Evolutionary conservation across 2,888 invertebrate species (phyloP), one percentile per base, ranked within the genome.

Genomic region (Seira musarum): DNA sequence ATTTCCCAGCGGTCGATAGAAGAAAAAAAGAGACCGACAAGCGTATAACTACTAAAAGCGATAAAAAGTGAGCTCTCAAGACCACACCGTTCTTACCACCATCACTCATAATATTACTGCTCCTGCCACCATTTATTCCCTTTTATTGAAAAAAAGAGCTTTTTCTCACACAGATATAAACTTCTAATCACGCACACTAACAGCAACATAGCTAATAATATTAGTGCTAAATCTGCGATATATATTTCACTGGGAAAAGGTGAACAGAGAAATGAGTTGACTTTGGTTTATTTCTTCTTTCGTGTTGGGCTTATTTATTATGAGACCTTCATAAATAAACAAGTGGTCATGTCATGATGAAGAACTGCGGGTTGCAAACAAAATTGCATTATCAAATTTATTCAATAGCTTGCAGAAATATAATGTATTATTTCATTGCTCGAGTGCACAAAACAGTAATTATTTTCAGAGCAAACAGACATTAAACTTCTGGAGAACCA

Each of bases 1-100:
- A 64, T 70, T 80, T 80, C 80, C 70, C 74, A 80, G 74, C 80
- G 65, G 74, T 64, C 15, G 69, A 65, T 69, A 67, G 63, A 21
- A 70, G 60, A 57, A 68, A 73, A 78, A 78, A 68, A 46, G 66
- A 80, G 74, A 61, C 74, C 74, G 74, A 74, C 74, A 24, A 24
- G 65, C 53, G 15, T 53, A 53, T 53, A n/a, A 71, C 69, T 71
- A 70, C n/a, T 53, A 67, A 66, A 72, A 57, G 40, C 49, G 60
- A 70, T n/a, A 25, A 69, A 57, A 21, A 66, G 30, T 30, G 67
- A 60, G 66, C 46, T 53, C 53, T 73, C 67, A 60, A 80, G 73
- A 80, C 73, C 72, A 79, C 72, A 79, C 68, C 60, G 68, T 72
- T 68, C 35, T 78, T 21, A 53, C 53, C 3, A 64, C 35, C 61